Evolutionary conservation across 2,113 vertebrate genomes (phyloP), one percentile per base, ranked within the genome.

Genomic region (Tricholaema leucomelas): DNA sequence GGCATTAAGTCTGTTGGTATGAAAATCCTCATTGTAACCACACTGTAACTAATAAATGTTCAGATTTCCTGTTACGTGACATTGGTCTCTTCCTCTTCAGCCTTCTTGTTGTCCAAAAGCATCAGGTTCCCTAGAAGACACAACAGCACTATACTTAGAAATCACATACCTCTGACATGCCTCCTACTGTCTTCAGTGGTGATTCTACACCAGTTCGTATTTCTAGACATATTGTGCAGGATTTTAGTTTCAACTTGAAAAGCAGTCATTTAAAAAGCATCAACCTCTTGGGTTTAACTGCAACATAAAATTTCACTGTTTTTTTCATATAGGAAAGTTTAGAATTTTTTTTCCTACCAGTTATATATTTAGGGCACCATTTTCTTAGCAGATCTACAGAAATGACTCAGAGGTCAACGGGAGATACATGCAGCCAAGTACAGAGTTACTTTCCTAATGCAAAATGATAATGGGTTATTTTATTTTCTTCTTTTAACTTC

Each of bases 401-500:
- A 94, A 90, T 75, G 11, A 81, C 25, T 55, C 40, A 33, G 65
- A 86, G 40, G 78, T 81, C 85, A 95, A 60, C 24, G 15, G 24
- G 19, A 91, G 28, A 28, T 72, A 24, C 30, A 48, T 88, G 88
- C 55, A 91, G 65, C 18, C 63, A 79, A 93, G n/a, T n/a, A 78
- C 30, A 90, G 66, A 69, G 84, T 76, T 75, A 72, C 31, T 76
- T 88, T 86, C n/a, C 25, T 48, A 72, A 86, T 42, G 48, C 18
- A 79, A 84, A 85, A 69, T 56, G 3, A 46, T 69, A 95, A 90
- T 70, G 5, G 28, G 3, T 25, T 74, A 46, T 74, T 94, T 91
- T 92, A 61, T 77, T 91, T 90, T 77, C 70, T 94, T 78, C 36
- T 25, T 87, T 65, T 70, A 65, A 38, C 54, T 95, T 76, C 76